Evolutionary conservation across 2,113 vertebrate genomes (phyloP), one percentile per base, ranked within the genome.

Genomic region (Callipepla californica): DNA sequence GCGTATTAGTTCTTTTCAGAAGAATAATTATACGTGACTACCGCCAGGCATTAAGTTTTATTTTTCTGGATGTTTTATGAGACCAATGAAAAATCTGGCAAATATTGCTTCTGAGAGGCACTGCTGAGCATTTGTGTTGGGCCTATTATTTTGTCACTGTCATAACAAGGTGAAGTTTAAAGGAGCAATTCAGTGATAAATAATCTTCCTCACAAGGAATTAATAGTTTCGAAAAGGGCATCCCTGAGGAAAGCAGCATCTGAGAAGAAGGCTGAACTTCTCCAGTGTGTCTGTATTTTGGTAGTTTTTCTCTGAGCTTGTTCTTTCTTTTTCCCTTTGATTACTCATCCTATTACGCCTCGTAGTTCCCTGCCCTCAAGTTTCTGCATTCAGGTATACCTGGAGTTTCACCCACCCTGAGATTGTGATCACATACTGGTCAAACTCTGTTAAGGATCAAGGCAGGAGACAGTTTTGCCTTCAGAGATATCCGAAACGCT

Each of bases 41-140:
- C 72, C 87, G 20, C 48, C 48, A 70, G 66, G 28, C 65, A 63
- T 90, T 79, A 59, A 34, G 53, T 90, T 92, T 90, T 86, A 82
- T 76, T 51, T 95, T 87, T 67, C 65, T 62, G 66, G 75, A 30
- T 92, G 42, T 40, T 96, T 96, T 91, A 91, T 40, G 76, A 97
- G 73, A 34, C 58, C 58, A 73, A 13, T 90, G 68, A 90, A 94
- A 88, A 50, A 51, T 30, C 59, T 75, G 59, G 88, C 80, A 62
- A 67, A 36, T 58, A n/a, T 7, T 81, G 34, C 63, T 94, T 75
- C 63, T 79, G 63, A 93, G 93, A 91, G 36, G 32, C 62, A 13
- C 78, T 72, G 8, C 84, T 62, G 84, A 94, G 74, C 87, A 13
- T 81, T 92, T 16, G 1, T 57, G 70, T 59, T 51, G 40, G 40